A percentile compares a stretch with the other conserved stretches of the same genome.
Conservation (phyloP, 2,797 vertebrate species). For the Echiichthys vipera region DNA sequence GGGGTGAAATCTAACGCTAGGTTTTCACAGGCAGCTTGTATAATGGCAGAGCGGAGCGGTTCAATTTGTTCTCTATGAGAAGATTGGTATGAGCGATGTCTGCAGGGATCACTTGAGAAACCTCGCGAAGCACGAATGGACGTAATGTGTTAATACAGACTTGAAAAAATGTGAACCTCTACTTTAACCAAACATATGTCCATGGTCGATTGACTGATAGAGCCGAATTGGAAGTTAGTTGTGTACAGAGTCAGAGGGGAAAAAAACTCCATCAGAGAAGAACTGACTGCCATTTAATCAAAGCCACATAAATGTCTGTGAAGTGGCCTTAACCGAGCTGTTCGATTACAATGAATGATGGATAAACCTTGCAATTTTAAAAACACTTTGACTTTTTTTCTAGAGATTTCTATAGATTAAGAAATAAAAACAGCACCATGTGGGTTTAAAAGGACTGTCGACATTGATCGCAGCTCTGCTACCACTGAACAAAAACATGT, state of each 20-base stretch:
- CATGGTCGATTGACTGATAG: constrained; percentile 47
- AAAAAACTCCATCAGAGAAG: constrained; percentile 27
- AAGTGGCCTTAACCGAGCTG: constrained; percentile 50
- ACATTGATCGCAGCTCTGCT: constrained; percentile 60
- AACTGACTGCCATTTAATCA: constrained; percentile 24
- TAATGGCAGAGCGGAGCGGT: too few species aligned
- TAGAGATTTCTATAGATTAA: constrained; percentile 35
- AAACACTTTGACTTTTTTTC: constrained; percentile 1
- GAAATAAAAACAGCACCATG: constrained; percentile 70
- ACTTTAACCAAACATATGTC: constrained; percentile 47
- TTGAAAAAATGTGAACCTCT: constrained; percentile 23
- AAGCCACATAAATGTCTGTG: constrained; percentile 29
- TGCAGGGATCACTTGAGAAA: background rate
- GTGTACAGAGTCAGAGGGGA: constrained; percentile 39
- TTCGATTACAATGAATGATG: constrained; percentile 43
- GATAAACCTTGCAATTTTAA: constrained; percentile 20
- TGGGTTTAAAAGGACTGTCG: constrained; percentile 56
- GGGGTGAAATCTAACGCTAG: too few species aligned
- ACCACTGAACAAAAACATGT: constrained; percentile 56
- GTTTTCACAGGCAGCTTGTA: too few species aligned
- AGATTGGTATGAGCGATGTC: too few species aligned
- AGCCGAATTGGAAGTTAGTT: constrained; percentile 51
- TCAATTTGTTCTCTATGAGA: too few species aligned
- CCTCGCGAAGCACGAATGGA: background rate
- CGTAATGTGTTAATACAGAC: background rate